phyloP scores from a whole-genome alignment of 2,888 invertebrate genomes.

The Neocrepidodera transversa region DNA sequence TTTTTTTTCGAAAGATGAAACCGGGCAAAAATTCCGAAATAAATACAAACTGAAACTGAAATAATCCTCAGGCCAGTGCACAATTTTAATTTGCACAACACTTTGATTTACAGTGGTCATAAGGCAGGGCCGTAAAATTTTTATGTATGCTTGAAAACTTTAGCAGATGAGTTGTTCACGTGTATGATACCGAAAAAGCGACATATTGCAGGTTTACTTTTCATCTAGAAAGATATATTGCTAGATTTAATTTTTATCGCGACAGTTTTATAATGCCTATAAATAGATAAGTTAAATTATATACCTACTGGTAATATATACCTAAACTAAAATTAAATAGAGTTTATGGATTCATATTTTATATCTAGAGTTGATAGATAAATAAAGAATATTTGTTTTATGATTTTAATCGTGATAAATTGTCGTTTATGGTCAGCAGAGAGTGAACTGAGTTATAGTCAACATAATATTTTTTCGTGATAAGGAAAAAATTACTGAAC shows the following conservation, averaged over 20 bases:
- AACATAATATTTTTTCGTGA: too few species aligned
- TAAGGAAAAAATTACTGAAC: too few species aligned
- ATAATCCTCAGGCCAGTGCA: constrained; percentile 22
- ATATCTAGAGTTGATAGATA: too few species aligned
- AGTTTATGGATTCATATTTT: too few species aligned
- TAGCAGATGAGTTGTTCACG: constrained; percentile 22
- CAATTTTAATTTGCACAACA: constrained; percentile 34
- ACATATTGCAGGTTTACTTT: constrained; percentile 12
- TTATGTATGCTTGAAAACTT: constrained; percentile 29
- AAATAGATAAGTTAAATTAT: not conserved
- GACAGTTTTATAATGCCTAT: not conserved
- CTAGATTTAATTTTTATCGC: constrained; percentile 6
- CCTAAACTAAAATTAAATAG: too few species aligned
- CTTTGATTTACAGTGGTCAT: constrained; percentile 30
- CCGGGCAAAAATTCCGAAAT: constrained; percentile 25
- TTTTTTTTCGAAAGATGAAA: constrained; percentile 15
- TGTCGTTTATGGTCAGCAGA: too few species aligned
- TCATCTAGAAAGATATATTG: not conserved
- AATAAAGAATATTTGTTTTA: too few species aligned
- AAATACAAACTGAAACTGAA: constrained; percentile 22
- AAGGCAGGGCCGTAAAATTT: constrained; percentile 32
- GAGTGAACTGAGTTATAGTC: too few species aligned
- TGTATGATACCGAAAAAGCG: constrained; percentile 14
- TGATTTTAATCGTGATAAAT: too few species aligned
- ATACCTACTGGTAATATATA: too few species aligned